These are phyloP conservation scores for Drosophila stalkeri DNA, from an alignment of 2,888 invertebrate species.

Conservation along the genomic window DNA sequence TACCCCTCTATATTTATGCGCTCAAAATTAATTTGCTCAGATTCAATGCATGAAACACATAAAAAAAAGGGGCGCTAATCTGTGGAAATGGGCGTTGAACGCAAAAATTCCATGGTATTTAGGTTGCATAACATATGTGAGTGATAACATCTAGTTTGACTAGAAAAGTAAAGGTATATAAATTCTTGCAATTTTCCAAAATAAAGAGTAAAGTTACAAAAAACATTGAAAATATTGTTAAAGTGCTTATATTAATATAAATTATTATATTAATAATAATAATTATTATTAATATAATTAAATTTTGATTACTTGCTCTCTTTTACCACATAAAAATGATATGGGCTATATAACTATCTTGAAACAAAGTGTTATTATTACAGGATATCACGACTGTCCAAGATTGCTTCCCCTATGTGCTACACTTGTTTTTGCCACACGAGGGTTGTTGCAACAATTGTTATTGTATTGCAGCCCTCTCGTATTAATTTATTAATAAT, in stretches of 20 bases:
- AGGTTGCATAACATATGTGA: conserved; percentile 26
- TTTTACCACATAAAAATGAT: too few relatives aligned
- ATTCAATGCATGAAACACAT: background rate
- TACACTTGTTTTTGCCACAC: conserved; percentile 62
- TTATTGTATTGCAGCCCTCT: conserved; percentile 46
- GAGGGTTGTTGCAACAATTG: conserved; percentile 67
- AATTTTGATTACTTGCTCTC: background rate
- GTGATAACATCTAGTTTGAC: background rate
- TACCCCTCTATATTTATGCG: conserved; percentile 29
- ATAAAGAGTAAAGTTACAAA: background rate
- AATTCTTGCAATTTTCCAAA: background rate
- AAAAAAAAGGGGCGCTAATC: conserved; percentile 60
- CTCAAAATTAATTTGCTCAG: conserved; percentile 59
- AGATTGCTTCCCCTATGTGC: conserved; percentile 32
- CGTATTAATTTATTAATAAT: conserved; percentile 73
- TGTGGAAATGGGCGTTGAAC: conserved; percentile 74
- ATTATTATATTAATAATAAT: background rate
- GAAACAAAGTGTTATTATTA: background rate
- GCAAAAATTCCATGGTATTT: conserved; percentile 81
- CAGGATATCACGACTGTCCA: conserved; percentile 19
- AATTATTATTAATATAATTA: background rate
- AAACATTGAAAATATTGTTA: too few relatives aligned
- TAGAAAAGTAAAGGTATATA: background rate
- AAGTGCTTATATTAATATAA: too few relatives aligned
- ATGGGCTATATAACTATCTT: background rate